Percentiles rank a stretch among this genome's conserved stretches.
These are phyloP conservation scores for Phodopus roborovskii DNA, from an alignment of 2,113 vertebrate genomes.

Conservation along the genomic window DNA sequence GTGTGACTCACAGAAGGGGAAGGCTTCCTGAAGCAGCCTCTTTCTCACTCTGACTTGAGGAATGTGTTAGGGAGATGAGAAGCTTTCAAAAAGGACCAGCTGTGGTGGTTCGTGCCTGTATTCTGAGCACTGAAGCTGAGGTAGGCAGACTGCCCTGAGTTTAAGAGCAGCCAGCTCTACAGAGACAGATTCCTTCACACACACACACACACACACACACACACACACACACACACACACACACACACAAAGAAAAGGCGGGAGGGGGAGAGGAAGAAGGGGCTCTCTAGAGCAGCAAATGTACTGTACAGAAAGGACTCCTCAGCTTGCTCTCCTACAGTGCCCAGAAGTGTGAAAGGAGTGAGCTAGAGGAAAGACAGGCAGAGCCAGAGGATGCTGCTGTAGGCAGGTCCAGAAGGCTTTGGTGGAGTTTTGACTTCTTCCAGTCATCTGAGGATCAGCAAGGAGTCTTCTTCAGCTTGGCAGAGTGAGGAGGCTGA, in stretches of 20 bases:
- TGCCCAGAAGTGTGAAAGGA: background rate
- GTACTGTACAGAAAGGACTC: background rate
- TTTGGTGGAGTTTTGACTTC: background rate
- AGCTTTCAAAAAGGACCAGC: background rate
- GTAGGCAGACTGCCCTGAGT: background rate
- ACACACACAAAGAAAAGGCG: background rate
- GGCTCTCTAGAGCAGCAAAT: background rate
- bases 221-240: background rate
- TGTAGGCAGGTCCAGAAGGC: background rate
- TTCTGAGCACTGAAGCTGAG: background rate
- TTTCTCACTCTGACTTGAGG: background rate
- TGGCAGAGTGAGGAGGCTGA: background rate
- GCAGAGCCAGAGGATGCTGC: too few species aligned
- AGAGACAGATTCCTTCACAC: background rate
- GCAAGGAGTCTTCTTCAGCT: background rate
- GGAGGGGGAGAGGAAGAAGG: too few species aligned
- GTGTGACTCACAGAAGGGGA: background rate
- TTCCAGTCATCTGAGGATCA: background rate
- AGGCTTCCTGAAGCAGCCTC: conserved; percentile 12
- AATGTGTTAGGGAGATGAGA: background rate
- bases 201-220: background rate
- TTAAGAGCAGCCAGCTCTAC: background rate
- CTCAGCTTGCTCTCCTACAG: background rate
- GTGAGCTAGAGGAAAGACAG: background rate
- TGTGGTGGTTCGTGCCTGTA: background rate